phyloP scores from a whole-genome alignment of 2,888 invertebrate species.

The Brachynemurus nebulosus region DNA sequence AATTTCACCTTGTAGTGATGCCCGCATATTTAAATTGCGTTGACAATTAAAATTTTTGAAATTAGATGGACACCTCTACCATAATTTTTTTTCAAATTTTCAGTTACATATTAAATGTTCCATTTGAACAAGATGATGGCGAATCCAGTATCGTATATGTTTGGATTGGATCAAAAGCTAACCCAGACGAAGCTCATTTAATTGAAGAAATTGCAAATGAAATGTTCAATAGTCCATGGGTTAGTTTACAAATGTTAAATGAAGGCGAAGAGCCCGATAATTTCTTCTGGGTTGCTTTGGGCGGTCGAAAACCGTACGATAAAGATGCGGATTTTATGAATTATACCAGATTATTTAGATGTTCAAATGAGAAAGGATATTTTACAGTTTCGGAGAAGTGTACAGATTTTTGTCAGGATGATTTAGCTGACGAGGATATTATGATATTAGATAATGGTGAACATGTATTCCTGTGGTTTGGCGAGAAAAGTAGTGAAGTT shows the following conservation, averaged over 20 bases:
- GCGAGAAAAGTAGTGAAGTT: slow-evolving; percentile 92
- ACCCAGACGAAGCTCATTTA: slow-evolving; percentile 72
- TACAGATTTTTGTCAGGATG: slow-evolving; percentile 97
- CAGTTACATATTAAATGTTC: slow-evolving; percentile 86
- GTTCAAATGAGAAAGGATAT: slow-evolving; percentile 98
- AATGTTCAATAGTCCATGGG: slow-evolving; percentile 76
- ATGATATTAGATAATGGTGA: slow-evolving; percentile 99
- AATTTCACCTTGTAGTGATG: too few relatives aligned
- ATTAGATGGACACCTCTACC: too few relatives aligned
- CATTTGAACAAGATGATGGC: slow-evolving; percentile 73
- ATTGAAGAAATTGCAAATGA: slow-evolving; percentile 86
- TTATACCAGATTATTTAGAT: slow-evolving; percentile 86
- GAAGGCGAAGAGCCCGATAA: slow-evolving; percentile 97
- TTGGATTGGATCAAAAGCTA: slow-evolving; percentile 82
- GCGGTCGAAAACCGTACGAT: slow-evolving; percentile 83
- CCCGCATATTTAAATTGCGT: too few relatives aligned
- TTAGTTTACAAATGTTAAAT: slow-evolving; percentile 61
- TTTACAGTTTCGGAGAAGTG: slow-evolving; percentile 99
- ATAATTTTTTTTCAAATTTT: too few relatives aligned
- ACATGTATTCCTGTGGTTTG: slow-evolving; percentile 96
- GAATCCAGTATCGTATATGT: slow-evolving; percentile 86
- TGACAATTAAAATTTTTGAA: too few relatives aligned
- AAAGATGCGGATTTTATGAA: slow-evolving; percentile 82
- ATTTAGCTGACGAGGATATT: slow-evolving; percentile 97
- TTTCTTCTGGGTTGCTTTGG: slow-evolving; percentile 95